Conservation (phyloP, 2,888 invertebrate species). For the Eumacrocentrus americanus region DNA sequence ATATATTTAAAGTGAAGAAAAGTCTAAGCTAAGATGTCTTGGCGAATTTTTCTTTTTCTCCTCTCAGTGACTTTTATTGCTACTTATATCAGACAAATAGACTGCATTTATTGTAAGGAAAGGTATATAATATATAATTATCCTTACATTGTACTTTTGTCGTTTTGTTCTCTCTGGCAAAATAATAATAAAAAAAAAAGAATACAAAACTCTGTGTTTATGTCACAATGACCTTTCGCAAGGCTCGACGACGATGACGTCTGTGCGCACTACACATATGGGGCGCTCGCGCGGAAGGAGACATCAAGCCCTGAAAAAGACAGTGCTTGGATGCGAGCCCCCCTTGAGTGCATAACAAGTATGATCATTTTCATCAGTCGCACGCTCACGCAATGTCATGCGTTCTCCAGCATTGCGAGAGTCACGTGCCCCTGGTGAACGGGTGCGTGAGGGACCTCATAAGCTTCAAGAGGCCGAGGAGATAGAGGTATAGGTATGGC, state of each 20-base stretch:
- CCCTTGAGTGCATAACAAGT: slow-evolving; percentile 4
- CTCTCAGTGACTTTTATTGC: neutral
- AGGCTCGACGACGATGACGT: too few species aligned
- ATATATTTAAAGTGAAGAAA: neutral
- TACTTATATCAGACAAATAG: neutral
- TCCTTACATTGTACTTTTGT: neutral
- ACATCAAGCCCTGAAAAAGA: slow-evolving; percentile 1
- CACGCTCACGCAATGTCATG: neutral
- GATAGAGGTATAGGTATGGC: too few species aligned
- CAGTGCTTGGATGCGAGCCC: neutral
- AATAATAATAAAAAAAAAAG: neutral
- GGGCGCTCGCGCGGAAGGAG: neutral
- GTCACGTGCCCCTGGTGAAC: slow-evolving; percentile 16
- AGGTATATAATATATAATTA: neutral
- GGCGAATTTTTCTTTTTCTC: neutral
- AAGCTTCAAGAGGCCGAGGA: too few species aligned
- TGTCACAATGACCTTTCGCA: neutral
- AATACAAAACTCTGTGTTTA: neutral
- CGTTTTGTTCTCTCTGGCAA: neutral
- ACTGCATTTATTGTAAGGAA: neutral
- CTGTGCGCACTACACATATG: neutral
- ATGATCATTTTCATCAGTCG: slow-evolving; percentile 2
- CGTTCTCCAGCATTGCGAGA: slow-evolving; percentile 1
- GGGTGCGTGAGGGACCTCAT: slow-evolving; percentile 13
- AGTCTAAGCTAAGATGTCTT: neutral